Evolutionary conservation across 2,888 invertebrate genomes (phyloP), one percentile per base, ranked within the genome.

Genomic region (Drosophila tripunctata): DNA sequence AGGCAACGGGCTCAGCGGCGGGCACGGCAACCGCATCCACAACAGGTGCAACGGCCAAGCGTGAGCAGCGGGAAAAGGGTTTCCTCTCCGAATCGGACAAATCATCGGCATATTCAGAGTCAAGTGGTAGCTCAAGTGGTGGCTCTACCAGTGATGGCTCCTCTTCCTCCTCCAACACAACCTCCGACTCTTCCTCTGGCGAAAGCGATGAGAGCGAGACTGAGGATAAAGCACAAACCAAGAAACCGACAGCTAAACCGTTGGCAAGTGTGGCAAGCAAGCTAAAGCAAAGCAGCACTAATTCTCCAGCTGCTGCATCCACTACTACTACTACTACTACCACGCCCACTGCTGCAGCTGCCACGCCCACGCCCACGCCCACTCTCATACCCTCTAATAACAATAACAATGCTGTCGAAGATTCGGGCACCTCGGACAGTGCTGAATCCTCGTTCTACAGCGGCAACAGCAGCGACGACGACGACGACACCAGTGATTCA

Each of bases 31-130:
- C n/a, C n/a, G n/a, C n/a, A n/a, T n/a, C n/a, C n/a, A n/a, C n/a
- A 4, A 15, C 52, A 1, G 48, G 50, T 2, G 50, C 22, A 3
- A 27, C 27, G n/a, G 30, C 14, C 10, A 31, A 22, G 15, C 61
- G 58, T 31, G 57, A 50, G 24, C 43, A 69, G 22, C 68, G 93
- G 85, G 93, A 93, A 88, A 94, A 93, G 91, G 94, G 92, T 56
- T 96, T 94, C 92, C 95, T 95, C 90, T 89, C 90, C 2, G 90
- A 89, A 30, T 90, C 90, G 2, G 91, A 90, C 8, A 90, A 90
- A 70, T 90, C 89, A 0, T 91, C 91, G 0, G 88, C 88, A 3
- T 91, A 91, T 55, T 87, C 89, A 1, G 82, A 87, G 21, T 81
- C 83, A 1, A 87, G 75, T n/a, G 62, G 89, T 40, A 88, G 89